These are phyloP conservation scores for Pelobates cultripes DNA, from an alignment of 2,797 vertebrate species.

Conservation along the genomic window DNA sequence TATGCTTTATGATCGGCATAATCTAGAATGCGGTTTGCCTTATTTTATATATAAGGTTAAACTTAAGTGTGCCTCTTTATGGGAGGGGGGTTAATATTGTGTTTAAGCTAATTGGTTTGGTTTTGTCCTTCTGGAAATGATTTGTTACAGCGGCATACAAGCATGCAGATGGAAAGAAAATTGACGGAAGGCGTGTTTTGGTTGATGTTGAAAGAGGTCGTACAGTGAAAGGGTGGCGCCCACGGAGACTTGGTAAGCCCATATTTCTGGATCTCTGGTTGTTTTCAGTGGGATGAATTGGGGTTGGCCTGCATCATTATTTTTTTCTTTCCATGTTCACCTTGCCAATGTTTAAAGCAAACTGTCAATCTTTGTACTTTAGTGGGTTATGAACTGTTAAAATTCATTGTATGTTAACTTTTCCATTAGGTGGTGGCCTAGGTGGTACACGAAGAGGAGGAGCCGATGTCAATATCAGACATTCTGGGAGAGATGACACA, in stretches of 20 bases:
- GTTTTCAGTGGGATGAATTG: neutral
- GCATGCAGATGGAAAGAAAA: slow-evolving; percentile 95
- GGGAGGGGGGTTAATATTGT: slow-evolving; percentile 46
- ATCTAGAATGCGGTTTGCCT: slow-evolving; percentile 19
- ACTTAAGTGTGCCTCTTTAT: neutral
- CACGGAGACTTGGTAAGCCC: slow-evolving; percentile 85
- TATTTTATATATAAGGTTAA: slow-evolving; percentile 24
- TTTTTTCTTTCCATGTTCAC: too few species aligned
- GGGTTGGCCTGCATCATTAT: too few species aligned
- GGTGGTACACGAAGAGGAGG: slow-evolving; percentile 80
- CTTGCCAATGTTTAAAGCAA: too few species aligned
- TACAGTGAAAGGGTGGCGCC: slow-evolving; percentile 92
- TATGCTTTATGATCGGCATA: slow-evolving; percentile 28
- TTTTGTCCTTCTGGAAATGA: slow-evolving; percentile 49
- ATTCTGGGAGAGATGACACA: slow-evolving; percentile 87
- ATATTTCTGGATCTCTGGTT: too few species aligned
- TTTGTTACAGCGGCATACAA: slow-evolving; percentile 91
- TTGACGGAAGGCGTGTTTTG: slow-evolving; percentile 87
- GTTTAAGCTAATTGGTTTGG: slow-evolving; percentile 34
- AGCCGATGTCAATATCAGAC: slow-evolving; percentile 91
- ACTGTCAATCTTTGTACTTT: too few species aligned
- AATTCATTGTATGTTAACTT: too few species aligned
- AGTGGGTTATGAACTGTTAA: too few species aligned
- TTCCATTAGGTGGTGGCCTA: slow-evolving; percentile 66
- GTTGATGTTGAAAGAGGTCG: slow-evolving; percentile 93